Conservation (phyloP, 2,113 vertebrate species). For the Lipophrys pholis region DNA sequence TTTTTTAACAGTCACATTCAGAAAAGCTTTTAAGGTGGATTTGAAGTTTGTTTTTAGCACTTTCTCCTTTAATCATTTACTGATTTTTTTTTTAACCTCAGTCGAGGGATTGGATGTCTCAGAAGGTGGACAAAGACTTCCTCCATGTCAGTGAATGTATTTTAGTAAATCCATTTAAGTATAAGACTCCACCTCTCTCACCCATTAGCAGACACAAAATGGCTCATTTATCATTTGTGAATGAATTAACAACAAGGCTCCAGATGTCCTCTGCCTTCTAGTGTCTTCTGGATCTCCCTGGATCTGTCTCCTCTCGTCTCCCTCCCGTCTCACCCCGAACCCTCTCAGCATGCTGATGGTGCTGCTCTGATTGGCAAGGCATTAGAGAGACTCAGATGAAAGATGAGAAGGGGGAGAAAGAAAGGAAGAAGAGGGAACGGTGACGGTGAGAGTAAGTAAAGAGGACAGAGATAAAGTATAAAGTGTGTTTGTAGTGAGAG, state of each 20-base stretch:
- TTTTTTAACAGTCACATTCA: too few species aligned
- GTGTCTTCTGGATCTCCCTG: constrained; percentile 38
- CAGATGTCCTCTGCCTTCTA: constrained; percentile 59
- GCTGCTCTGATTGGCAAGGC: constrained; percentile 59
- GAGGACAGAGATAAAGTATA: constrained; percentile 61
- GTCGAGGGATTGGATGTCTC: constrained; percentile 35
- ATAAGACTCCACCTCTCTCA: constrained; percentile 32
- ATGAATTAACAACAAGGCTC: constrained; percentile 66
- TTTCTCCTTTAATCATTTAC: constrained; percentile 13
- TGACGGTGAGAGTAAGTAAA: constrained; percentile 57
- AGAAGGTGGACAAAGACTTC: constrained; percentile 23
- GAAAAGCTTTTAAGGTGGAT: too few species aligned
- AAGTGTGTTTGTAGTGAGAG: constrained; percentile 47
- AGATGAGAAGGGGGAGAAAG: constrained; percentile 44
- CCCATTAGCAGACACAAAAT: constrained; percentile 50
- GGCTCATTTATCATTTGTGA: constrained; percentile 61
- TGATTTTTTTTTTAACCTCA: constrained; percentile 31
- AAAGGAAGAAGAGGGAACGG: constrained; percentile 13
- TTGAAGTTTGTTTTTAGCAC: neutral
- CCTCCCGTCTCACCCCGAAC: constrained; percentile 30
- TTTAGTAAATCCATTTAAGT: constrained; percentile 53
- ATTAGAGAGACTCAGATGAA: constrained; percentile 60
- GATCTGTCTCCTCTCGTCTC: constrained; percentile 49
- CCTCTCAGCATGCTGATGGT: constrained; percentile 57
- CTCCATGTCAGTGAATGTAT: constrained; percentile 23